Conservation (phyloP, 2,888 invertebrate species). For the Diaprepes abbreviatus region DNA sequence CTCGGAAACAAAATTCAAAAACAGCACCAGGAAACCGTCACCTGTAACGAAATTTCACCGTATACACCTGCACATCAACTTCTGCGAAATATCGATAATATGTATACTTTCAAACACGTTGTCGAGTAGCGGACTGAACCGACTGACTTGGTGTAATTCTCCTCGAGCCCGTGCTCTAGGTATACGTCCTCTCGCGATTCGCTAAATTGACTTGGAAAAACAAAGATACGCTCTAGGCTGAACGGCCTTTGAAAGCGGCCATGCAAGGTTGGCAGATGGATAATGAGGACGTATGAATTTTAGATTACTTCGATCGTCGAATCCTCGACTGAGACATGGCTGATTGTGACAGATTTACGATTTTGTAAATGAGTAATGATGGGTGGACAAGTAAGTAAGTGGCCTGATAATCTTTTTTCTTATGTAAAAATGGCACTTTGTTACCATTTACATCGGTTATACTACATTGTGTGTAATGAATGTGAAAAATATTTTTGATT, state of each 20-base stretch:
- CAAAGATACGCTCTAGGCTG: slow-evolving; percentile 33
- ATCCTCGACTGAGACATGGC: neutral
- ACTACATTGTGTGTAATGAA: no score
- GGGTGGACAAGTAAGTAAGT: no score
- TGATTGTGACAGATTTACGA: slow-evolving; percentile 24
- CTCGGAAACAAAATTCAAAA: slow-evolving; percentile 10
- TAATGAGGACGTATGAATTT: slow-evolving; percentile 36
- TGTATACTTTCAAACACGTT: slow-evolving; percentile 38
- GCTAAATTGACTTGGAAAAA: slow-evolving; percentile 34
- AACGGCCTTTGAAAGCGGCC: slow-evolving; percentile 43
- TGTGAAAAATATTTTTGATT: no score
- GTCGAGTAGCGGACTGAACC: slow-evolving; percentile 33
- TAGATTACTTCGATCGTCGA: slow-evolving; percentile 12
- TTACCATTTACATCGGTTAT: no score
- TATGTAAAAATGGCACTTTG: neutral
- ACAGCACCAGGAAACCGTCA: slow-evolving; percentile 31
- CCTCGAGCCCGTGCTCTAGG: slow-evolving; percentile 43
- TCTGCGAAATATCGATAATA: slow-evolving; percentile 1
- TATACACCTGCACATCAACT: slow-evolving; percentile 34
- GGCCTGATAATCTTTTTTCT: slow-evolving; percentile 2
- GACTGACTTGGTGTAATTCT: slow-evolving; percentile 33
- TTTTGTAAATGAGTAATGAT: slow-evolving; percentile 14
- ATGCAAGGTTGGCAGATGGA: slow-evolving; percentile 47
- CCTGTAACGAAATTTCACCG: slow-evolving; percentile 28
- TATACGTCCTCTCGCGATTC: slow-evolving; percentile 39